Conservation (phyloP, 2,797 vertebrate genomes). For the Galago senegalensis region DNA sequence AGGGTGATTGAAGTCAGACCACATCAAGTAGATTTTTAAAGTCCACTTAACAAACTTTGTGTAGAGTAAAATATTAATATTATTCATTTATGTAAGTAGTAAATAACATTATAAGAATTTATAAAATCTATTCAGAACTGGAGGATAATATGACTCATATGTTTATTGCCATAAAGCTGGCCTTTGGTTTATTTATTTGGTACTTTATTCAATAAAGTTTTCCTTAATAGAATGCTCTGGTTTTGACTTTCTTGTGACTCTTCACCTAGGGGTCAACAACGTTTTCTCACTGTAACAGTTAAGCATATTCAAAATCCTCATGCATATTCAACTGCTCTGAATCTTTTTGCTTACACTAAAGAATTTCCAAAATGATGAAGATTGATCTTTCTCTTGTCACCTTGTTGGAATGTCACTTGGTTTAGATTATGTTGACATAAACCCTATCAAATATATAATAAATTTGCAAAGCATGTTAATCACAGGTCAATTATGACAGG, state of each 20-base stretch:
- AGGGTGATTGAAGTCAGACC: background rate
- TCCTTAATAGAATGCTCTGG: background rate
- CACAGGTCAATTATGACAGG: background rate
- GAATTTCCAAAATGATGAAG: constrained; percentile 63
- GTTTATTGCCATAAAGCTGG: background rate
- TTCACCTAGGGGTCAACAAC: constrained; percentile 55
- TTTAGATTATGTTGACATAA: constrained; percentile 56
- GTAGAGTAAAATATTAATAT: background rate
- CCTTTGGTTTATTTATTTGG: constrained; percentile 31
- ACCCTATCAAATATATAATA: background rate
- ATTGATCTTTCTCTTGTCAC: constrained; percentile 67
- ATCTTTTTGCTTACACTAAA: constrained; percentile 74
- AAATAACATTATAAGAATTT: background rate
- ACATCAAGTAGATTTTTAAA: constrained; percentile 40
- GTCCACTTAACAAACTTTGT: background rate
- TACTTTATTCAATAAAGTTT: constrained; percentile 61
- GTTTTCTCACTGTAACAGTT: constrained; percentile 23
- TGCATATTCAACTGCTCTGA: constrained; percentile 68
- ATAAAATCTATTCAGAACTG: constrained; percentile 2
- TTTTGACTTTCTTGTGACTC: constrained; percentile 78
- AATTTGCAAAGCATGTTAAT: constrained; percentile 44
- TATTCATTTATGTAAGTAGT: constrained; percentile 12
- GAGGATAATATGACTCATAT: constrained; percentile 2
- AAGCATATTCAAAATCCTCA: constrained; percentile 81
- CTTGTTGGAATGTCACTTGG: constrained; percentile 66